Base-by-base conservation (phyloP, 2,797 vertebrate species). In the Dryobates pubescens region DNA sequence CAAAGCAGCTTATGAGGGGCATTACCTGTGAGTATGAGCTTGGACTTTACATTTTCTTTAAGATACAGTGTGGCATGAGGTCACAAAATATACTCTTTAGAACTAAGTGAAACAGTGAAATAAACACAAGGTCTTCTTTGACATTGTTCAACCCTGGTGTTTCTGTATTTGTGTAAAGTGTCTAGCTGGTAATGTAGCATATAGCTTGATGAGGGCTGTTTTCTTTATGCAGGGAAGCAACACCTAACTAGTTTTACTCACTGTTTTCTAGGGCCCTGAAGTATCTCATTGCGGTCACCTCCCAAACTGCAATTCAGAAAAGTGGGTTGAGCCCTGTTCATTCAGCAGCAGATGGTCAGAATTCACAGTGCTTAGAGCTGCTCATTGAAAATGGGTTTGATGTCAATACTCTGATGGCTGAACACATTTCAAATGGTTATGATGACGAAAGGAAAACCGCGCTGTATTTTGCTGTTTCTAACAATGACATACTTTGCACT, bases 1-100 rank as follows among this genome's bases (percentile, higher is more conserved):
- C 96, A 96, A 98, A 88, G 98, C 98, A 6, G 98, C 98, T 29
- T 98, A 98, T 14, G 98, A 98, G 95, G 98, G 98, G 20, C 98
- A 99, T 97, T 98, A 98, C 76, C 96, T 98, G 98, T 99, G 94
- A 98, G 98, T 97, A 90, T 70, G 13, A 51, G 29, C 70, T 80
- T 63, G 32, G 51, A 45, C 17, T 79, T 89, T 1, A 54, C 7
- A 4, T 71, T 67, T 90, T 63, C 49, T 77, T 38, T 67, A 43
- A 59, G 36, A 58, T 36, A 17, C 3, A 9, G 0, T 7, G 17
- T 69, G 41, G 7, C 26, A 62, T 34, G 51, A 38, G 4, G 8
- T 83, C 53, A 63, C 26, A 65, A 72, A 84, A 63, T 10, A 7
- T 3, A 1, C 5, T 43, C 14, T 27, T 89, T 81, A 51, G 17